phyloP scores from a whole-genome alignment of 2,888 invertebrate species.

The Antheraea yamamai region DNA sequence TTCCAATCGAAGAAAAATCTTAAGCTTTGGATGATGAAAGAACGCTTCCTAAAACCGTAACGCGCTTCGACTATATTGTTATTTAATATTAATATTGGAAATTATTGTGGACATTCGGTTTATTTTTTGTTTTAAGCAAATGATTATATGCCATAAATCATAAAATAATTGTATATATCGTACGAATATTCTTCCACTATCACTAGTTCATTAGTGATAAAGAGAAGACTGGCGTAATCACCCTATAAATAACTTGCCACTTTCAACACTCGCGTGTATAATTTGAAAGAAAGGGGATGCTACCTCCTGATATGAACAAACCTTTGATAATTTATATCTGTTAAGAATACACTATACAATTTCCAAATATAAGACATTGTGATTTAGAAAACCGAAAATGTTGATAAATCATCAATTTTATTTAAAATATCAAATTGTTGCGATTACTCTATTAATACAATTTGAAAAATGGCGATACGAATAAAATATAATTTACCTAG shows the following conservation, averaged over 20 bases:
- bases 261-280: slow-evolving; percentile 53
- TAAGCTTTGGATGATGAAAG: neutral
- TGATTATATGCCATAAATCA: neutral
- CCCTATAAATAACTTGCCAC: slow-evolving; percentile 51
- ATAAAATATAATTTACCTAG: neutral
- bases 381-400: too few relatives aligned
- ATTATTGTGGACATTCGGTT: neutral
- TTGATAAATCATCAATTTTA: too few relatives aligned
- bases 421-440: neutral
- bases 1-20: neutral
- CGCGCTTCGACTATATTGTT: neutral
- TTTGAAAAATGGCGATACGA: neutral
- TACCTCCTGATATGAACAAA: slow-evolving; percentile 37
- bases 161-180: slow-evolving; percentile 10
- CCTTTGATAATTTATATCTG: neutral
- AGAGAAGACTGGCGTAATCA: slow-evolving; percentile 51
- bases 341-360: neutral
- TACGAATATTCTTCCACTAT: slow-evolving; percentile 34
- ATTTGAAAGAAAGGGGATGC: slow-evolving; percentile 33
- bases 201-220: slow-evolving; percentile 22
- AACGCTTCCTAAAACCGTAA: neutral
- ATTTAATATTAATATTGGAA: neutral
- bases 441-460: neutral
- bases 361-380: too few relatives aligned
- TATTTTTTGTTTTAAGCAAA: neutral